Evolutionary conservation across 1,140 invertebrate species (phyloP).

Genomic region (Reticulitermes speratus): DNA sequence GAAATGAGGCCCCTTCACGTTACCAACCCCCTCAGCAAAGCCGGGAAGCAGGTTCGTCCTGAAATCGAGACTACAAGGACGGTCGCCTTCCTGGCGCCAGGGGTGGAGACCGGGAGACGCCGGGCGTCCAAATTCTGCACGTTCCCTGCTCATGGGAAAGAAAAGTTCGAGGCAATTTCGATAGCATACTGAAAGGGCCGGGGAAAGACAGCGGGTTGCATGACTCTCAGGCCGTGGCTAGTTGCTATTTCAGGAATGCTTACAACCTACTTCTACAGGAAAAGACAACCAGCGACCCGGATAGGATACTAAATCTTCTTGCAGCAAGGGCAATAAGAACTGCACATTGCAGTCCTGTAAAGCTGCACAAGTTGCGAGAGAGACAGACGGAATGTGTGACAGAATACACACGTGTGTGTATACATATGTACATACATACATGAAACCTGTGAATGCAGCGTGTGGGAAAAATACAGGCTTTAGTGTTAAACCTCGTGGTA

Average conservation of each 20-base stretch:
- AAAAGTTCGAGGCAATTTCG: neutral
- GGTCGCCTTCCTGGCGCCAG: neutral
- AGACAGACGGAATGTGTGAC: no score
- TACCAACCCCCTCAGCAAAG: neutral
- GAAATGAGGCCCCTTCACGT: neutral
- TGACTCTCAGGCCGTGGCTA: no score
- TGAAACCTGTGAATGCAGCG: no score
- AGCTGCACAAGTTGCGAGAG: no score
- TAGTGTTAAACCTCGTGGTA: no score
- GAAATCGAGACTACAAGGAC: slow-evolving; percentile 3
- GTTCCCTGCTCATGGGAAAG: neutral
- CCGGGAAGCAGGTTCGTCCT: neutral
- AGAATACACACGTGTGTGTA: no score
- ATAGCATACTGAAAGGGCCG: neutral
- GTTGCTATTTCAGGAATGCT: neutral
- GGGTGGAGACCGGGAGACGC: neutral
- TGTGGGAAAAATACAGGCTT: no score
- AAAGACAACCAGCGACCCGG: no score
- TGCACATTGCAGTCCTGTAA: no score
- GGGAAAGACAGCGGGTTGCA: neutral
- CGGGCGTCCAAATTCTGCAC: slow-evolving; percentile 12
- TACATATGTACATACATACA: no score
- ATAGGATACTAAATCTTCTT: no score
- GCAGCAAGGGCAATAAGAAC: no score
- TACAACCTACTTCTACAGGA: neutral